Percentiles rank a stretch among this genome's conserved stretches.
phyloP scores from a whole-genome alignment of 2,888 invertebrate species.

The Diplazon laetatorius region DNA sequence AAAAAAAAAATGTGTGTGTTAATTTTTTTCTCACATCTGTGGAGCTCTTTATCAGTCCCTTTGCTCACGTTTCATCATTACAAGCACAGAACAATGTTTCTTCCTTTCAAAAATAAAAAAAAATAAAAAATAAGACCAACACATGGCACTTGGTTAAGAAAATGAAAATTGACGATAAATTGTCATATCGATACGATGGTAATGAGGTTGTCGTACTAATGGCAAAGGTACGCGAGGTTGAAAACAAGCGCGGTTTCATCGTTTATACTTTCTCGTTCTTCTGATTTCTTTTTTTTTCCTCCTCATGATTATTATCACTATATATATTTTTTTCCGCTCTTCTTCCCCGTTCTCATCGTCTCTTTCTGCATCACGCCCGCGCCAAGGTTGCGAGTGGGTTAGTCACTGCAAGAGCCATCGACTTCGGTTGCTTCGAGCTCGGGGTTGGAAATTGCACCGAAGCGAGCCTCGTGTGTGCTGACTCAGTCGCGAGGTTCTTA shows the following conservation, averaged over 20 bases:
- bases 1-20: no score
- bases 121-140: no score
- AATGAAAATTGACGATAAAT: not conserved
- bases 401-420: conserved; percentile 60
- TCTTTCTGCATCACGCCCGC: not conserved
- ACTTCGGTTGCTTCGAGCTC: conserved; percentile 25
- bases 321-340: conserved; percentile 21
- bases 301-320: conserved; percentile 1
- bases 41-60: no score
- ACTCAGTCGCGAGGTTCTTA: conserved; percentile 43
- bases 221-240: conserved; percentile 2
- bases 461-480: conserved; percentile 40
- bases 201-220: not conserved
- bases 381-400: conserved; percentile 59
- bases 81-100: no score
- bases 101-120: not conserved
- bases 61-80: no score
- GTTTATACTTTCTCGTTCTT: not conserved
- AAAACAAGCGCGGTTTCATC: conserved; percentile 14
- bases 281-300: conserved; percentile 17
- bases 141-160: no score
- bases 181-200: conserved; percentile 13
- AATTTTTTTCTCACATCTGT: no score
- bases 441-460: conserved; percentile 14
- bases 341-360: conserved; percentile 2